A percentile compares a stretch with the other conserved stretches of the same genome.
Evolutionary conservation across 2,888 invertebrate genomes (phyloP).

Genomic region (Rhagonycha fulva): DNA sequence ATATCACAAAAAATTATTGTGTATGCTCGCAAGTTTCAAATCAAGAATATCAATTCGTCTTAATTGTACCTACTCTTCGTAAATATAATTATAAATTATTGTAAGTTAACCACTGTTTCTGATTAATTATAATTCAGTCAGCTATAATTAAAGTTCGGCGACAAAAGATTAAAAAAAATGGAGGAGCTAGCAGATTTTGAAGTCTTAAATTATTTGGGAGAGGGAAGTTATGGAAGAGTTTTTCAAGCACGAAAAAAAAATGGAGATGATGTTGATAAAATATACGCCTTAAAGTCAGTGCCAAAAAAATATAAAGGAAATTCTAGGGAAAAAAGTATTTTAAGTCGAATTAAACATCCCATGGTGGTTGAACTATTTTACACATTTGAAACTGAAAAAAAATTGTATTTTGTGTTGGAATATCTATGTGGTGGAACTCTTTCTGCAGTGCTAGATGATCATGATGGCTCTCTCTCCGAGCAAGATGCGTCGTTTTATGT

Average conservation of each 20-base stretch:
- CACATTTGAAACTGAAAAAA: no score
- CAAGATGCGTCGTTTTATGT: slow-evolving; percentile 97
- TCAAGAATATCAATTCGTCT: background rate
- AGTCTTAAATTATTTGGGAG: slow-evolving; percentile 70
- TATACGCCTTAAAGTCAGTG: background rate
- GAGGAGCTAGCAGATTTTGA: no score
- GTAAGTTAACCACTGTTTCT: no score
- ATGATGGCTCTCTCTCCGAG: slow-evolving; percentile 75
- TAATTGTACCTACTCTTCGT: background rate
- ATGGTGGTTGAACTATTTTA: background rate
- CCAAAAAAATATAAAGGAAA: background rate
- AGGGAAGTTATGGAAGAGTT: background rate
- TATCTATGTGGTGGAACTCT: background rate
- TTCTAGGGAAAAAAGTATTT: background rate
- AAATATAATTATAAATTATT: background rate
- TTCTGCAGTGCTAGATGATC: background rate
- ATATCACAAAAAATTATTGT: no score
- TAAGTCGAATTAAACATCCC: background rate
- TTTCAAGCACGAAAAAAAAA: background rate
- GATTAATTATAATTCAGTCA: no score
- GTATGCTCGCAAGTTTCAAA: background rate
- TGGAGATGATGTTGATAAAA: background rate
- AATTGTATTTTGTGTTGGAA: no score
- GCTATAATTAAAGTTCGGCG: no score
- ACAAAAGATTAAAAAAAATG: no score